Percentiles rank a stretch among this genome's conserved stretches.
Evolutionary conservation across 92 coral and sea anemone genomes (phyloP).

Genomic region (Siderastrea radians): DNA sequence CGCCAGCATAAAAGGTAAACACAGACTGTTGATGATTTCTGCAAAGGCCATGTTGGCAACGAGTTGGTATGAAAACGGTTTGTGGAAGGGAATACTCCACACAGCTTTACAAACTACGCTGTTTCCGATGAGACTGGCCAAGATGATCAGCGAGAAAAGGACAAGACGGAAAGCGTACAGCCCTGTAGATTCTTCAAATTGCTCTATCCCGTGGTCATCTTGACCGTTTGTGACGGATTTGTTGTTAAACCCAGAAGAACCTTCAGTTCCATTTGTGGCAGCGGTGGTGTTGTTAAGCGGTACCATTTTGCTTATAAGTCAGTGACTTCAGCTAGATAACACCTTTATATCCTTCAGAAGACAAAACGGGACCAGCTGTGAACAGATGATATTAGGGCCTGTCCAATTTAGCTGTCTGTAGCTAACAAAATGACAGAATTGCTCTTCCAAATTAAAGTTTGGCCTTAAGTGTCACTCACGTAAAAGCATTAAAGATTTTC

Average conservation of each 20-base stretch:
- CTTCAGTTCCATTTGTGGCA: background rate
- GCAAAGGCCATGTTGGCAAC: conserved; percentile 73
- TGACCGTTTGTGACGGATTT: background rate
- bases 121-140: conserved; percentile 68
- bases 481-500: no score
- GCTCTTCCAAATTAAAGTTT: background rate
- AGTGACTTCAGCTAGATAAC: background rate
- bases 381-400: background rate
- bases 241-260: background rate
- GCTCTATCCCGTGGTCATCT: conserved; percentile 5
- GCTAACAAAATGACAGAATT: background rate
- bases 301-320: background rate
- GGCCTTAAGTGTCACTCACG: no score
- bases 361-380: background rate
- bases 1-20: conserved; percentile 46
- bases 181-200: conserved; percentile 32
- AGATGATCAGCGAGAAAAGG: conserved; percentile 42
- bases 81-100: conserved; percentile 30
- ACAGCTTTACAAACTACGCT: conserved; percentile 55
- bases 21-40: conserved; percentile 50
- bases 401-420: background rate
- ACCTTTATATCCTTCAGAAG: background rate
- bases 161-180: conserved; percentile 42
- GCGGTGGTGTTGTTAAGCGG: background rate
- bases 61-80: conserved; percentile 69